Evolutionary conservation across 1,140 invertebrate species (phyloP).

Genomic region (Drosophila carrolli): DNA sequence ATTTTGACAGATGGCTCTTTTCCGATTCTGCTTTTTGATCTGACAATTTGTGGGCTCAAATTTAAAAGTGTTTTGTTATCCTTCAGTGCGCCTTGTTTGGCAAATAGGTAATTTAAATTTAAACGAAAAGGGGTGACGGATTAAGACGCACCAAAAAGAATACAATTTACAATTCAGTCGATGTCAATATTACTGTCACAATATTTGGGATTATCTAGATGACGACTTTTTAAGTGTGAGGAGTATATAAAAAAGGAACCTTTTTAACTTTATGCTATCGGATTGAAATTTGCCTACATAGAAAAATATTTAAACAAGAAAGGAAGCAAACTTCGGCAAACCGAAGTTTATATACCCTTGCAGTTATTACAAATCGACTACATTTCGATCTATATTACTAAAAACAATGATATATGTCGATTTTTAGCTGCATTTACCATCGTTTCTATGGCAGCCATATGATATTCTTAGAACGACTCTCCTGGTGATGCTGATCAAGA

Average conservation of each 20-base stretch:
- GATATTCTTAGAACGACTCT: too few species aligned
- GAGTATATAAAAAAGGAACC: neutral
- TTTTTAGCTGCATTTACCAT: too few species aligned
- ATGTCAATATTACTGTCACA: slow-evolving; percentile 66
- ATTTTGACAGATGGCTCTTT: slow-evolving; percentile 83
- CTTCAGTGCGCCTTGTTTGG: slow-evolving; percentile 67
- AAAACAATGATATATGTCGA: too few species aligned
- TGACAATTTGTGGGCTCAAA: slow-evolving; percentile 70
- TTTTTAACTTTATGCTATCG: slow-evolving; percentile 2
- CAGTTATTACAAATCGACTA: too few species aligned
- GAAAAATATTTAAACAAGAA: too few species aligned
- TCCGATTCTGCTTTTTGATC: slow-evolving; percentile 78
- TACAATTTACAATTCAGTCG: slow-evolving; percentile 30
- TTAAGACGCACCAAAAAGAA: slow-evolving; percentile 38
- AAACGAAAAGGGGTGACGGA: slow-evolving; percentile 51
- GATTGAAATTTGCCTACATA: neutral
- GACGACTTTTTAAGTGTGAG: slow-evolving; percentile 17
- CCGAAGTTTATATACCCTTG: too few species aligned
- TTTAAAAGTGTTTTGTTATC: slow-evolving; percentile 81
- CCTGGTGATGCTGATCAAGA: too few species aligned
- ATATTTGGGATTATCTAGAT: slow-evolving; percentile 58
- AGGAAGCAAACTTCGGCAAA: too few species aligned
- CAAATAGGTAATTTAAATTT: slow-evolving; percentile 77
- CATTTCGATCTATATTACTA: too few species aligned
- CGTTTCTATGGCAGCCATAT: too few species aligned